phyloP scores from a whole-genome alignment of 1,140 invertebrate species.

The Heliconius melpomene region DNA sequence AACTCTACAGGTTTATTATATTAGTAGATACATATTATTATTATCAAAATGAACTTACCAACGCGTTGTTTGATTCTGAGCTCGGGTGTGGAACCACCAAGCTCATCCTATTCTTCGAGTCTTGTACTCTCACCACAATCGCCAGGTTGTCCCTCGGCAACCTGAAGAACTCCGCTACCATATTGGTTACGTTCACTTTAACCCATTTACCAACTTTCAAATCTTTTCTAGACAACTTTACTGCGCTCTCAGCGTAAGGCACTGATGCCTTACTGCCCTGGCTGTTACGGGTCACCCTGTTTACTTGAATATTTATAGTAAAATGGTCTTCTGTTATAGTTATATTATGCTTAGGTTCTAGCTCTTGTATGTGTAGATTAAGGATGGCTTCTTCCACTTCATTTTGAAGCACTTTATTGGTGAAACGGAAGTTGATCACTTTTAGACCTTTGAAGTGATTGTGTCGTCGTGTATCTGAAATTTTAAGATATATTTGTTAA shows the following conservation, averaged over 20 bases:
- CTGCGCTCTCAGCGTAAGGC: slow-evolving; percentile 61
- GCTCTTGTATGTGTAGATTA: slow-evolving; percentile 80
- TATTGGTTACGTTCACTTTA: slow-evolving; percentile 87
- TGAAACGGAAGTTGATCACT: slow-evolving; percentile 82
- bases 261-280: slow-evolving; percentile 69
- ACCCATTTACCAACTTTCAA: slow-evolving; percentile 85
- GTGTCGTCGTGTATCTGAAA: slow-evolving; percentile 72
- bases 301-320: slow-evolving; percentile 70
- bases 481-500: slow-evolving; percentile 10
- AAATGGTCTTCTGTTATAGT: slow-evolving; percentile 61
- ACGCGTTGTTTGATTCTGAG: slow-evolving; percentile 79
- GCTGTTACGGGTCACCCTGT: slow-evolving; percentile 68
- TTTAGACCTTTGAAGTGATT: slow-evolving; percentile 77
- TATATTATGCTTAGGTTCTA: slow-evolving; percentile 59
- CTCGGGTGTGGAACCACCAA: slow-evolving; percentile 75
- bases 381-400: slow-evolving; percentile 80
- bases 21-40: too few relatives aligned
- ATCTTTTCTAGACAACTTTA: slow-evolving; percentile 67
- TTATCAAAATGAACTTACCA: slow-evolving; percentile 54
- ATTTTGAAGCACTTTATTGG: slow-evolving; percentile 80
- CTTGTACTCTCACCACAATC: slow-evolving; percentile 86
- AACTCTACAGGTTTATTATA: too few relatives aligned
- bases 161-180: slow-evolving; percentile 89
- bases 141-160: slow-evolving; percentile 87
- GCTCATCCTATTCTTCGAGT: slow-evolving; percentile 74